These are phyloP conservation scores for Aurelia coerulea DNA, from an alignment of 30 jellyfish, hydroid and myxozoan genomes.

Conservation along the genomic window DNA sequence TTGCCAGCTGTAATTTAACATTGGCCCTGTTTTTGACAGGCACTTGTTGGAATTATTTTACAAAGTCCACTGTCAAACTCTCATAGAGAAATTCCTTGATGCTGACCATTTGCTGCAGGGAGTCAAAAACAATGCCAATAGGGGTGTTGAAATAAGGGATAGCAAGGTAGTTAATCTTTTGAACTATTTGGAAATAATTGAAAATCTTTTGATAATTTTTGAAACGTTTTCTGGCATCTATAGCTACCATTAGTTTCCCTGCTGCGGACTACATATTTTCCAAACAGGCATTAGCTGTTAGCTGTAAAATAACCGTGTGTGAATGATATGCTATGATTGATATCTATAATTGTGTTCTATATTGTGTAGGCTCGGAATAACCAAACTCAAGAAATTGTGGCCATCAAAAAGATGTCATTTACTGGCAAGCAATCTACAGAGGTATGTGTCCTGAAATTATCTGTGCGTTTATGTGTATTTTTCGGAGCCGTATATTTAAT, in stretches of 20 bases:
- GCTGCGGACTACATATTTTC: no score
- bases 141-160: background rate
- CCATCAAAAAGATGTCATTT: slow-evolving; percentile 94
- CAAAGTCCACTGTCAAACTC: background rate
- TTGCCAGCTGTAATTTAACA: background rate
- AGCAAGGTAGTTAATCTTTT: background rate
- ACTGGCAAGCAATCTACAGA: slow-evolving; percentile 93
- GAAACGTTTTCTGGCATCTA: no score
- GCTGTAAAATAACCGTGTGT: no score
- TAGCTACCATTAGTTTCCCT: no score
- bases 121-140: background rate
- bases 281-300: no score
- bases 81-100: background rate
- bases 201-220: no score
- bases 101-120: background rate
- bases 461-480: no score
- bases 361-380: slow-evolving; percentile 75
- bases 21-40: background rate
- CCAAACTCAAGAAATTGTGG: slow-evolving; percentile 89
- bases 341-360: no score
- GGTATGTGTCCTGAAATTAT: slow-evolving; percentile 7
- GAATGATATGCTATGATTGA: no score
- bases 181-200: no score
- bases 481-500: no score
- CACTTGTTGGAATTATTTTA: background rate